These are phyloP conservation scores for Pygoscelis adeliae DNA, from an alignment of 2,113 vertebrate genomes.

Conservation along the genomic window DNA sequence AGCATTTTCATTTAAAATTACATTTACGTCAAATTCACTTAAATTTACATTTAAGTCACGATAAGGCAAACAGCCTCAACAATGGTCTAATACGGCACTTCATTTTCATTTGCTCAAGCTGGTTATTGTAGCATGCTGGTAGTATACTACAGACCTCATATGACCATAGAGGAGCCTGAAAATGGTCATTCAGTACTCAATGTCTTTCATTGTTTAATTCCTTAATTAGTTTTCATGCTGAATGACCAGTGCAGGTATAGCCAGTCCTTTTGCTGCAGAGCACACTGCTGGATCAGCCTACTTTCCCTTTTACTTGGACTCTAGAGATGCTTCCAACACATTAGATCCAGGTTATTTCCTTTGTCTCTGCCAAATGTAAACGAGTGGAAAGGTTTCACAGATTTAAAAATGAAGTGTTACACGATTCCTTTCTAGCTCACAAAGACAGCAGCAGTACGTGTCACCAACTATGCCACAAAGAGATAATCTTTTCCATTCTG, in stretches of 20 bases:
- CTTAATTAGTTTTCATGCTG: not conserved
- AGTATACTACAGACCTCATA: accelerated
- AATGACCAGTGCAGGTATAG: not conserved
- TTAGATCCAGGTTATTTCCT: not conserved
- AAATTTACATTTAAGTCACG: not conserved
- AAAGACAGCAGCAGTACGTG: conserved; percentile 3
- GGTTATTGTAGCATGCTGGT: not conserved
- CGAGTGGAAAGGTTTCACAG: conserved; percentile 4
- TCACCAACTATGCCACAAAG: conserved; percentile 25
- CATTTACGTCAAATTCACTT: too few species aligned
- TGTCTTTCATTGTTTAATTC: not conserved
- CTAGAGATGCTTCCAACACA: not conserved
- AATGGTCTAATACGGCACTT: not conserved
- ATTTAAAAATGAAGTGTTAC: conserved; percentile 6
- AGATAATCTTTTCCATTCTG: not conserved
- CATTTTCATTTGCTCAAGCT: not conserved
- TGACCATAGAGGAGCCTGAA: not conserved
- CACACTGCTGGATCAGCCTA: not conserved
- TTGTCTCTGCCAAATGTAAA: not conserved
- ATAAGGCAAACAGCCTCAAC: not conserved
- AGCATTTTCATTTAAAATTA: too few species aligned
- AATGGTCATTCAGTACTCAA: not conserved
- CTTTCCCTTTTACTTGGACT: not conserved
- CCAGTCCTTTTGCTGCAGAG: not conserved
- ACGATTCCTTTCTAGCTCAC: not conserved